phyloP scores from a whole-genome alignment of 2,113 vertebrate genomes.

The Martes martes region DNA sequence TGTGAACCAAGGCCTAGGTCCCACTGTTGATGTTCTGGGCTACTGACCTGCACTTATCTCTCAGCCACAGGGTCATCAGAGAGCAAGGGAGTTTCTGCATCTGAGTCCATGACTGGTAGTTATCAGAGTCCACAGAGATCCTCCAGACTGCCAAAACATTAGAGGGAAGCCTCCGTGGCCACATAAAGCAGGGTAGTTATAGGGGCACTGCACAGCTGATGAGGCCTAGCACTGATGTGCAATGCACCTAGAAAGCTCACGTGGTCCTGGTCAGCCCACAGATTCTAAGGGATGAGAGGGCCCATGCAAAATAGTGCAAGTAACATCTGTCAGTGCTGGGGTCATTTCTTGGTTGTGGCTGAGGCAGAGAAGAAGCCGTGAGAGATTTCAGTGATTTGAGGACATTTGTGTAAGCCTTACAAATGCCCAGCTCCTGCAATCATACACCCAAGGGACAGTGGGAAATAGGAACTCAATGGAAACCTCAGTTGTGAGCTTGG shows the following conservation, averaged over 20 bases:
- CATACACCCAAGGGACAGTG: background rate
- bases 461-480: background rate
- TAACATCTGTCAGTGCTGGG: background rate
- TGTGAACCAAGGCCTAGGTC: background rate
- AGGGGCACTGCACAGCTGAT: background rate
- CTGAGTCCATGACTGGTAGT: background rate
- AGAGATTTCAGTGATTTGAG: background rate
- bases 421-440: background rate
- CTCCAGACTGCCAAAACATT: background rate
- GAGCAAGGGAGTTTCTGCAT: background rate
- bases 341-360: background rate
- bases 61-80: background rate
- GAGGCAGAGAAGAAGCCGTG: background rate
- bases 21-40: too few relatives aligned
- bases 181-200: background rate
- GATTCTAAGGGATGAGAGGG: background rate
- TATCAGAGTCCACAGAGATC: too few relatives aligned
- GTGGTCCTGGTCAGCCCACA: background rate
- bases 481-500: too few relatives aligned
- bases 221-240: background rate
- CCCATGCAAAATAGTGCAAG: background rate
- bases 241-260: background rate
- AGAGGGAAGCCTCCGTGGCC: background rate
- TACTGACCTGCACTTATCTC: background rate
- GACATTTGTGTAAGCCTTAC: background rate